Base-by-base conservation (phyloP, 2,888 invertebrate species). In the Trypoxylon attenuatum region DNA sequence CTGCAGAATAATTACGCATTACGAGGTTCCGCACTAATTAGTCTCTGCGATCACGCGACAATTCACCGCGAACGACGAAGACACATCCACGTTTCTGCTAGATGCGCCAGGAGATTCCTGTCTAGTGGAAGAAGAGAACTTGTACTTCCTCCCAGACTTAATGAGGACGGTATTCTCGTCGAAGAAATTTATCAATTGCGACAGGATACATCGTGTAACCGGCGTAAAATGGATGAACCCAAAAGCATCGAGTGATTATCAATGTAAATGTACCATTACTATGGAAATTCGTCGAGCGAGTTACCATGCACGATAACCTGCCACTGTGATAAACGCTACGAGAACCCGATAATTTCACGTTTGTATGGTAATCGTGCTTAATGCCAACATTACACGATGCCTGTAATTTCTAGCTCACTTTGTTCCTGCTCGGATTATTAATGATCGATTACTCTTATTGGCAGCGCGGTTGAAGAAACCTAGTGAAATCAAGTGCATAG, bases 11-110 rank as follows among this genome's bases (percentile, higher is more conserved):
- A 63, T 63, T 67, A 54, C 50, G 57, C 57, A 49, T 64, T 63
- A 59, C 66, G 66, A 60, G 53, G 42, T 25, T 47, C 57, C 47
- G 54, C 46, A 38, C 45, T 70, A 68, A 70, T 70, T 61, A 68
- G 57, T 54, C 42, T 38, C 57, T 25, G 47, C 27, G 61, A 61
- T 59, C 53, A 46, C 39, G 27, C 49, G 41, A 49, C 23, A 33
- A 59, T 59, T 45, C 25, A 29, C 19, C 13, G 19, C 22, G 42
- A 46, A 50, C 39, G 23, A 50, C 47, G n/a, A 43, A 21, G 51
- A 19, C 5, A 29, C 33, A 5, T 33, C 10, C 29, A 29, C 29
- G 29, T 3, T 13, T 10, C 1, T 33, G 13, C 33, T 33, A 33
- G n/a, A 10, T 33, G 10, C 33, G 0, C 10, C n/a, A 13, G n/a